These are phyloP conservation scores for Hermaeophaga mercurialis DNA, from an alignment of 2,888 invertebrate genomes.

Conservation along the genomic window DNA sequence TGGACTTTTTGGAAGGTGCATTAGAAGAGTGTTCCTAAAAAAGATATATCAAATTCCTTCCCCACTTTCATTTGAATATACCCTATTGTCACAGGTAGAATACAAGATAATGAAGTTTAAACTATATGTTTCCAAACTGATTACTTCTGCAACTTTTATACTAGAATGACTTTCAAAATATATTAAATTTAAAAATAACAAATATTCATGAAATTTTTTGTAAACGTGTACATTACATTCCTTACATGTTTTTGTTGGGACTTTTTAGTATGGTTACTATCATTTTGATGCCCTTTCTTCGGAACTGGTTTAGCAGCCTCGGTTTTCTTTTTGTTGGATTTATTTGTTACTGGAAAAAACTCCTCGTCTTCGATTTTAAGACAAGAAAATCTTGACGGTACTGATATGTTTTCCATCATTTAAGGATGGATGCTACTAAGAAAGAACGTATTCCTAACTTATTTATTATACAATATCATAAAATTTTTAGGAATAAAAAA, in stretches of 20 bases:
- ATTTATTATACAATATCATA: too few species aligned
- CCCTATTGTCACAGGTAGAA: too few species aligned
- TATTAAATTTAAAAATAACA: not conserved
- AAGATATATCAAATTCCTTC: too few species aligned
- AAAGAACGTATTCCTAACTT: too few species aligned
- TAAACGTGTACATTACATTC: too few species aligned
- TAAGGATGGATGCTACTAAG: too few species aligned
- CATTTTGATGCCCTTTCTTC: conserved; percentile 21
- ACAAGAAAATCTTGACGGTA: conserved; percentile 76
- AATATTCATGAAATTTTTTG: not conserved
- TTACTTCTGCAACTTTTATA: too few species aligned
- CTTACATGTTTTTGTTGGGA: conserved; percentile 26
- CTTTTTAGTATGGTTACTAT: conserved; percentile 29
- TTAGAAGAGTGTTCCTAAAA: conserved; percentile 32
- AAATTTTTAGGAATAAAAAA: too few species aligned
- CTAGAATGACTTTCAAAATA: too few species aligned
- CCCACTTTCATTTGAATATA: too few species aligned
- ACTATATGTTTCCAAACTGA: too few species aligned
- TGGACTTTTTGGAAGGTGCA: conserved; percentile 48
- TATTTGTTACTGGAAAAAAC: conserved; percentile 57
- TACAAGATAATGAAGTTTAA: too few species aligned
- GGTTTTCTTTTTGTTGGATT: conserved; percentile 50
- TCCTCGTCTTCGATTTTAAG: conserved; percentile 77
- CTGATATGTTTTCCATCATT: conserved; percentile 60
- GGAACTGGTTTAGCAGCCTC: conserved; percentile 31